A percentile compares a stretch with the other conserved stretches of the same genome.
Conservation (phyloP, 2,797 vertebrate species). For the Gallinago solitaria region DNA sequence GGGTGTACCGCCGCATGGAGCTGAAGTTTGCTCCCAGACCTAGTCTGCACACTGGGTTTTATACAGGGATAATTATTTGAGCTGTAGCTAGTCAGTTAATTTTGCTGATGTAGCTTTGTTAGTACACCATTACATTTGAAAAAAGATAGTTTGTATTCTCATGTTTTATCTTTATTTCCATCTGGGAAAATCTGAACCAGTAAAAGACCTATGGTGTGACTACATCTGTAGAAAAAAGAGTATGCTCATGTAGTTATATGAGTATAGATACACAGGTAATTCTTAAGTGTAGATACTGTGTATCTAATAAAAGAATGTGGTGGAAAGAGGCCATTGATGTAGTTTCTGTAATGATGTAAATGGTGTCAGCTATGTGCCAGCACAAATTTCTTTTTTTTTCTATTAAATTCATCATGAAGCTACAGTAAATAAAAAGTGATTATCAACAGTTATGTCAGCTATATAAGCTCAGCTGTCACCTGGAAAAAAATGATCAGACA, state of each 20-base stretch:
- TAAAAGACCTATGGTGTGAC: not conserved
- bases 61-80: not conserved
- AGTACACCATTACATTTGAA: not conserved
- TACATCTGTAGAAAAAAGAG: not conserved
- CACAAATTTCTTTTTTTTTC: rapidly evolving
- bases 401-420: not conserved
- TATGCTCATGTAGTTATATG: rapidly evolving
- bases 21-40: not conserved
- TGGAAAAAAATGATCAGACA: not conserved
- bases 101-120: not conserved
- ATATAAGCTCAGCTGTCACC: not conserved
- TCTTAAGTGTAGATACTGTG: not conserved
- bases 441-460: not conserved
- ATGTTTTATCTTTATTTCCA: not conserved
- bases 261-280: not conserved
- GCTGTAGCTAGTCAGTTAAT: not conserved
- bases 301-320: not conserved
- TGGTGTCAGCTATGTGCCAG: not conserved
- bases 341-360: not conserved
- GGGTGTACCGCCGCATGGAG: not conserved
- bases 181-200: not conserved
- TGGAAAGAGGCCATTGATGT: not conserved
- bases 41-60: not conserved
- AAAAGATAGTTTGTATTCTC: not conserved
- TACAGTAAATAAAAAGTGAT: not conserved